Evolutionary conservation across 1,140 invertebrate genomes (phyloP).

Genomic region (Trachelipus rathkii): DNA sequence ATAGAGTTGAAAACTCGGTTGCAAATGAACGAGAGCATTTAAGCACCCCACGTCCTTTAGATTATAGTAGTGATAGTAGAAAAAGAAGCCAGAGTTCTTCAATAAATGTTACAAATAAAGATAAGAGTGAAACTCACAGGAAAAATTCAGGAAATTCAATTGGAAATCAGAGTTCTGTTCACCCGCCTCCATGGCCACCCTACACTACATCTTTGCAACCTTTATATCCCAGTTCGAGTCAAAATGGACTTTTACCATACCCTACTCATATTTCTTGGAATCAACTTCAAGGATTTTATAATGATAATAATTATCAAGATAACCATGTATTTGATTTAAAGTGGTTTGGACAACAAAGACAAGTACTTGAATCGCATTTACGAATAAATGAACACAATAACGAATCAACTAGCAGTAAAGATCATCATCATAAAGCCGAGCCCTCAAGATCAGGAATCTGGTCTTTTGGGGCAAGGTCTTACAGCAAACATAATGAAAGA

Average conservation of each 20-base stretch:
- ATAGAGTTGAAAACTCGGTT: neutral
- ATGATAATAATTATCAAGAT: neutral
- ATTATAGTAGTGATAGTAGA: slow-evolving; percentile 8
- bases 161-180: neutral
- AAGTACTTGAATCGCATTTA: neutral
- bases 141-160: neutral
- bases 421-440: neutral
- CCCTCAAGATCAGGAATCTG: neutral
- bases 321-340: neutral
- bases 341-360: neutral
- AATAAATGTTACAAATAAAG: neutral
- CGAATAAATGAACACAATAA: neutral
- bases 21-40: neutral
- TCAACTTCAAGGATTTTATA: neutral
- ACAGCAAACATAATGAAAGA: neutral
- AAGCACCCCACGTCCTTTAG: neutral
- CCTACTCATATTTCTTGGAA: neutral
- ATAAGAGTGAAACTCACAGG: neutral
- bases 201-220: neutral
- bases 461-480: neutral
- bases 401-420: neutral
- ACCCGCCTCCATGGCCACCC: neutral
- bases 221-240: neutral
- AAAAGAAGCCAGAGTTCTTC: neutral
- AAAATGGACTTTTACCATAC: neutral